These are phyloP conservation scores for Harmothoe impar DNA, from an alignment of 2,888 invertebrate genomes.

Conservation along the genomic window DNA sequence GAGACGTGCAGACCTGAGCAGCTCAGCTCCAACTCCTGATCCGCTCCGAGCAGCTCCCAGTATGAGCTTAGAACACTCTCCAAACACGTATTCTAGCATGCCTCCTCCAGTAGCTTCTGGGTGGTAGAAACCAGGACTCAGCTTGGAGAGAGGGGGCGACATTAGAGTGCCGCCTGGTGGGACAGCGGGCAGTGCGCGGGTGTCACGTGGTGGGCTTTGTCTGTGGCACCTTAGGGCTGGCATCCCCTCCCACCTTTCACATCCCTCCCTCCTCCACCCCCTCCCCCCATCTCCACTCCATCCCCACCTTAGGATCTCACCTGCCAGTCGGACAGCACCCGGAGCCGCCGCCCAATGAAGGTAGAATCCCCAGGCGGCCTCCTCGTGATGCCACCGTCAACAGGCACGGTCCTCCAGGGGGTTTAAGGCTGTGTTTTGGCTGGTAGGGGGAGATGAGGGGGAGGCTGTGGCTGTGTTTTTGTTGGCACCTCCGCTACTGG, in stretches of 20 bases:
- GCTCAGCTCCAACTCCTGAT: conserved; percentile 4
- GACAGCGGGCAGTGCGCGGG: not conserved
- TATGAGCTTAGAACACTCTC: not conserved
- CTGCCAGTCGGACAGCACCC: conserved; percentile 7
- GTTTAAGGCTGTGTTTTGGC: not conserved
- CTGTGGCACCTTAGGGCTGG: conserved; percentile 46
- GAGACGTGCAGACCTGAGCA: not conserved
- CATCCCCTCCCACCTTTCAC: not conserved
- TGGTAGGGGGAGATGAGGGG: not conserved
- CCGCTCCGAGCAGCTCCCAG: not conserved
- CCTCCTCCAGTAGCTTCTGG: not conserved
- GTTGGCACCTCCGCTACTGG: not conserved
- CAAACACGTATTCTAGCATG: not conserved
- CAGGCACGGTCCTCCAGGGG: not conserved
- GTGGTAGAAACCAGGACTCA: not conserved
- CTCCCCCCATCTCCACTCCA: not conserved
- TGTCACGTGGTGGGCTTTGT: conserved; percentile 30
- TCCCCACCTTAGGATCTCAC: conserved; percentile 9
- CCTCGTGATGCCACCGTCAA: conserved; percentile 1
- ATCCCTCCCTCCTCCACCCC: not conserved
- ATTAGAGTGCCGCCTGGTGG: not conserved
- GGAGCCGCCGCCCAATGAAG: not conserved
- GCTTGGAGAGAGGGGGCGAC: not conserved
- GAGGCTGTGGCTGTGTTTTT: not conserved
- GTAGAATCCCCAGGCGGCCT: not conserved